Evolutionary conservation across 2,888 invertebrate species (phyloP), one percentile per base, ranked within the genome.

Genomic region (Trichopoda pennipes): DNA sequence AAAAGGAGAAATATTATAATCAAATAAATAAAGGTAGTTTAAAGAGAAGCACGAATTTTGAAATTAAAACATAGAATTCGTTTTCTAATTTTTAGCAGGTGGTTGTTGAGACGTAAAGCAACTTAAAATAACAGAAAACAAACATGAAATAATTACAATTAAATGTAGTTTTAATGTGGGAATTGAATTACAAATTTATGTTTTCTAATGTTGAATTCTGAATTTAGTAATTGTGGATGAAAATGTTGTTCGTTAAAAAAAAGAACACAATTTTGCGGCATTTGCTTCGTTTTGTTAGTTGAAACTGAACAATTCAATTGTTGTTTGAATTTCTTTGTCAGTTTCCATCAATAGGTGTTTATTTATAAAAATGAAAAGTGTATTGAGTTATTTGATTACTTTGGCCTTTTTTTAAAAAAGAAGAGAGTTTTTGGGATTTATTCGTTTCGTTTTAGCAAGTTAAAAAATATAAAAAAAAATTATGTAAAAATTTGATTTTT

Each of bases 231-330:
- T 53, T 69, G 21, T 3, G n/a, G 10, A 68, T 53, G 58, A 61
- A 49, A 68, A 51, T 47, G 16, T 60, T 53, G 49, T n/a, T n/a
- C 19, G 42, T 17, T 32, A 60, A 23, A 47, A 23, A 23, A 47
- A 23, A 66, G 64, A 35, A 73, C 10, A 55, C 73, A 74, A 68
- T 75, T 66, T 66, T 51, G 69, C 78, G 72, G 75, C 82, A 82
- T 79, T 82, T 82, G 82, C 82, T 82, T 82, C 82, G 63, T 72
- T 55, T 78, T 77, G 35, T 77, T 47, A 3, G 10, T 64, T 49
- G 19, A 19, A 55, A 42, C 23, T 66, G 51, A 79, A 79, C 75
- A 79, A 76, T 79, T 75, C 63, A 68, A 61, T 79, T 82, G 79
- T 47, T 70, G 55, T 73, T 53, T 3, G n/a, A 56, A 49, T 74